Evolutionary conservation across 1,140 invertebrate genomes (phyloP).

Genomic region (Zaprionus ghesquierei): DNA sequence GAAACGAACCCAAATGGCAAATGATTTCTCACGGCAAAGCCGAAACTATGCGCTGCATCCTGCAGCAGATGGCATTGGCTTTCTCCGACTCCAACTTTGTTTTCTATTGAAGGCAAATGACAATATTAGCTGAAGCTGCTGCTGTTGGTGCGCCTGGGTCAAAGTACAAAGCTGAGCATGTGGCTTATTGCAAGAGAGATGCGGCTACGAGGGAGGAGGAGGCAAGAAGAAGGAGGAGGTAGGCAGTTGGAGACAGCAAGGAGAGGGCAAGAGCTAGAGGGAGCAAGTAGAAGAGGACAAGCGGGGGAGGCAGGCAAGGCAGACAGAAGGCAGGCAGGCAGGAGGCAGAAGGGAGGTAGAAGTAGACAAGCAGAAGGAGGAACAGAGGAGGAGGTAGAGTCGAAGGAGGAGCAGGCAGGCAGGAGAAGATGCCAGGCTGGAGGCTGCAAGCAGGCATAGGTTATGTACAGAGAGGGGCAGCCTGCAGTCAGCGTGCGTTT

Average conservation of each 20-base stretch:
- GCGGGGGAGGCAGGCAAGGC: background rate
- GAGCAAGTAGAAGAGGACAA: background rate
- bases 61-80: slow-evolving; percentile 24
- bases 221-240: background rate
- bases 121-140: slow-evolving; percentile 50
- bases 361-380: background rate
- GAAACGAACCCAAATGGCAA: slow-evolving; percentile 1
- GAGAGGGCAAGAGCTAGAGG: no score
- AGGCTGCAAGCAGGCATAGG: no score
- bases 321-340: background rate
- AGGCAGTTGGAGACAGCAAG: no score
- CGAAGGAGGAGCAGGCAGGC: background rate
- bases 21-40: slow-evolving; percentile 11
- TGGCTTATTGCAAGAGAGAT: slow-evolving; percentile 58
- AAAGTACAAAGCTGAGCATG: slow-evolving; percentile 45
- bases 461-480: no score
- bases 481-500: background rate
- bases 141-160: slow-evolving; percentile 36
- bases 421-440: background rate
- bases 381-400: background rate
- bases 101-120: slow-evolving; percentile 49
- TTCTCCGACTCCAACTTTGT: slow-evolving; percentile 32
- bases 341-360: background rate
- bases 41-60: slow-evolving; percentile 7
- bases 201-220: background rate